phyloP scores from a whole-genome alignment of 1,140 invertebrate genomes.

The Drosophila seguyi region DNA sequence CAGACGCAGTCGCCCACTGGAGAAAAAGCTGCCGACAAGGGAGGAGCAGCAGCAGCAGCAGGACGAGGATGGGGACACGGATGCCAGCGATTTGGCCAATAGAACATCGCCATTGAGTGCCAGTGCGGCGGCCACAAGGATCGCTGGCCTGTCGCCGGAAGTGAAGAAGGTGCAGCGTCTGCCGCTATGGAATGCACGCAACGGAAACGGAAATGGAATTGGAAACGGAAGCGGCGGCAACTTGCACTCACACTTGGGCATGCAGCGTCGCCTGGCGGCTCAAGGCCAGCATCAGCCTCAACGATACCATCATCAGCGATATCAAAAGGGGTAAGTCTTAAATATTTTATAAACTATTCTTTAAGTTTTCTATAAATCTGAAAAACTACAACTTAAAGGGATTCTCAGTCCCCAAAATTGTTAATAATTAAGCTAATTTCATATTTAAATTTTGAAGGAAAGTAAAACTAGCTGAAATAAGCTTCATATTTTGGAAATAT shows the following conservation, averaged over 20 bases:
- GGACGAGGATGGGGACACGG: conserved; percentile 54
- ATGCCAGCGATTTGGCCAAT: conserved; percentile 74
- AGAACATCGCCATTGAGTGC: conserved; percentile 69
- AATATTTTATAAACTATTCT: not conserved
- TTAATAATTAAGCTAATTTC: not conserved
- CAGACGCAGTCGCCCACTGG: conserved; percentile 47
- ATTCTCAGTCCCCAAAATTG: not conserved
- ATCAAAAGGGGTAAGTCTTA: conserved; percentile 31
- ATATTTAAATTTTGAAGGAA: not conserved
- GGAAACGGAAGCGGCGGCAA: conserved; percentile 4
- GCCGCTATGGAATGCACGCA: conserved; percentile 60
- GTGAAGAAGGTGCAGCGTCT: conserved; percentile 73
- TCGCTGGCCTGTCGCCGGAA: conserved; percentile 74
- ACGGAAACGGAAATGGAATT: conserved; percentile 12
- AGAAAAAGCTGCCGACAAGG: not conserved
- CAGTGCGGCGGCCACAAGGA: conserved; percentile 67
- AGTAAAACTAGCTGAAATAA: too few species aligned
- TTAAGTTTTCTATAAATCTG: too few species aligned
- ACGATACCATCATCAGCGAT: conserved; percentile 5
- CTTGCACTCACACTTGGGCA: conserved; percentile 15
- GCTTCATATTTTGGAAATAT: not conserved
- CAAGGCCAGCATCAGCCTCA: conserved; percentile 8
- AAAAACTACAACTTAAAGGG: too few species aligned
- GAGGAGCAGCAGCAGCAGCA: not conserved
- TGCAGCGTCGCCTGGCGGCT: conserved; percentile 1